Evolutionary conservation across 2,888 invertebrate genomes (phyloP), one percentile per base, ranked within the genome.

Genomic region (Machimus atricapillus): DNA sequence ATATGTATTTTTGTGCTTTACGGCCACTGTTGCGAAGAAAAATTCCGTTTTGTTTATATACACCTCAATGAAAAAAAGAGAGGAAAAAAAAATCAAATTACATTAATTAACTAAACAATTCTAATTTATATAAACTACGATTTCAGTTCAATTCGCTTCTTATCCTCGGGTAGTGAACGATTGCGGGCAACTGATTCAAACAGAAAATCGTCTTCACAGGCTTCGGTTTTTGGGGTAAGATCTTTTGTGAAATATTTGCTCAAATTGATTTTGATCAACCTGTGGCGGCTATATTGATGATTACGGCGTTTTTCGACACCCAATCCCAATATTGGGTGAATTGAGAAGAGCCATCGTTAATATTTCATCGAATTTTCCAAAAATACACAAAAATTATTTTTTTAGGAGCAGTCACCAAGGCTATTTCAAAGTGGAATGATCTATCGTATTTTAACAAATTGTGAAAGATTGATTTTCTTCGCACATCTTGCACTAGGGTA

Each of bases 371-470:
- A 73, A 66, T 73, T 66, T 40, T 40, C 34, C 14, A 12, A 66
- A 83, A 83, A 52, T 66, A 83, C 73, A 83, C 66, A 83, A 19
- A 83, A 58, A 73, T 81, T 83, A 73, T 83, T 83, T 83, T 83
- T 40, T 66, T 73, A 34, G 23, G 83, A 40, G 9, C 76, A 34
- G n/a, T 66, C 81, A 27, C 58, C 73, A 83, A 73, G 58, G 66
- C 83, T 73, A 83, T 81, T 43, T 83, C 83, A 83, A 83, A 83
- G 83, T 19, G 66, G 76, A 76, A 76, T 34, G 31, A 76, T 73
- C 58, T 37, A 58, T 83, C 31, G 83, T n/a, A 37, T 66, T 66
- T 19, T 23, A 66, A 66, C 27, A 23, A 66, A 66, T 66, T 66
- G 23, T 73, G 83, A 83, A 19, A 66, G 37, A 37, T 73, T 9